A percentile compares a stretch with the other conserved stretches of the same genome.
Evolutionary conservation across 2,888 invertebrate species (phyloP).

Genomic region (Netelia fuscicornis): DNA sequence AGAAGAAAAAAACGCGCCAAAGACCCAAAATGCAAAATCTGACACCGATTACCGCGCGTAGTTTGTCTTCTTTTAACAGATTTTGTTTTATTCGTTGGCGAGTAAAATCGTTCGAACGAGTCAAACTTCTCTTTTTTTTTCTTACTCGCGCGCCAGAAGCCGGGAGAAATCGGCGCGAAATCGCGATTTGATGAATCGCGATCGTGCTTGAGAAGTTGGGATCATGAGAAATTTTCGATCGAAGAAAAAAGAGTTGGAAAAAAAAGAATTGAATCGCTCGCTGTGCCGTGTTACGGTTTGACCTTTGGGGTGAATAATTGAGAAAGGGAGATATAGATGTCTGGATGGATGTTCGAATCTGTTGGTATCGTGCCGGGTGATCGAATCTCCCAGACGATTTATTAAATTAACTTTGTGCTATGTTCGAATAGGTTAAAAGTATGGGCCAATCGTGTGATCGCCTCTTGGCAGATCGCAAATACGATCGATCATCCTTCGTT

Average conservation of each 20-base stretch:
- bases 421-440: conserved; percentile 9
- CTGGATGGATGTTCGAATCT: conserved; percentile 22
- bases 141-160: not conserved
- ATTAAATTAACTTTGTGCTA: conserved; percentile 17
- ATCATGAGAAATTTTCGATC: conserved; percentile 55
- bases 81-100: not conserved
- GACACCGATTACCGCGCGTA: not conserved
- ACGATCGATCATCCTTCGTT: conserved; percentile 24
- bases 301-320: conserved; percentile 48
- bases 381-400: conserved; percentile 15
- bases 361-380: not conserved
- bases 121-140: not conserved
- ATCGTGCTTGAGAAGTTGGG: conserved; percentile 9
- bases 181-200: conserved; percentile 46
- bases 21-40: conserved; percentile 17
- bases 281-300: conserved; percentile 7
- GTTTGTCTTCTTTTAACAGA: not conserved
- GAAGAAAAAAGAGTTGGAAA: not conserved
- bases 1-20: not conserved
- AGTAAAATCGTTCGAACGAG: conserved; percentile 19
- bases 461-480: conserved; percentile 12
- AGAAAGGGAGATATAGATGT: conserved; percentile 12
- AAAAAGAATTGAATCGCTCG: not conserved
- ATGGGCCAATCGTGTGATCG: conserved; percentile 28
- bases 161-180: conserved; percentile 22